Conservation (phyloP, 2,888 invertebrate genomes). For the Heliothis peltigera region DNA sequence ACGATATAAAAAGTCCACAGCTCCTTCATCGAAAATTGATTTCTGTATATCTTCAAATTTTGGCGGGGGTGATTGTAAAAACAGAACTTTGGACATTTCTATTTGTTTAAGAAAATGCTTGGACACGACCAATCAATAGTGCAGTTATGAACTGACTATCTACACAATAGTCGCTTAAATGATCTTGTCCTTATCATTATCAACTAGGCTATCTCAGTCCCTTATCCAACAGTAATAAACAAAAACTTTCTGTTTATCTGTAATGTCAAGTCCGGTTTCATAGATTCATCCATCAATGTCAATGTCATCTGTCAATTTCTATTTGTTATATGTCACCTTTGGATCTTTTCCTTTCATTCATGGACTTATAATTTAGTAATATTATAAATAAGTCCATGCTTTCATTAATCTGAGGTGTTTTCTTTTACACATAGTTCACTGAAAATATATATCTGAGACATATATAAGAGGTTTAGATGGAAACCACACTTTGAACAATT, state of each 20-base stretch:
- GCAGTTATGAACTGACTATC: constrained; percentile 1
- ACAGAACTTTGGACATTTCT: constrained; percentile 74
- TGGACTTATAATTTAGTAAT: too few relatives aligned
- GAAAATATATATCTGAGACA: too few relatives aligned
- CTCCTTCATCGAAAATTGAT: constrained; percentile 88
- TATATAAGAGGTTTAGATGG: too few relatives aligned
- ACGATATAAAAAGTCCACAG: constrained; percentile 88
- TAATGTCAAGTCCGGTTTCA: too few relatives aligned
- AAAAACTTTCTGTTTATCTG: background rate
- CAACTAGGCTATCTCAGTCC: background rate
- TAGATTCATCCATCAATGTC: too few relatives aligned
- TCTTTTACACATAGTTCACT: too few relatives aligned
- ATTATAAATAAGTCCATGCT: too few relatives aligned
- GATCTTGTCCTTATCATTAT: constrained; percentile 39
- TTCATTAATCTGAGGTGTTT: too few relatives aligned
- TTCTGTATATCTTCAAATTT: constrained; percentile 89
- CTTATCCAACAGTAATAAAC: background rate
- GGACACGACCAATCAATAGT: constrained; percentile 16
- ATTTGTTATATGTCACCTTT: too few relatives aligned
- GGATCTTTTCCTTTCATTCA: too few relatives aligned
- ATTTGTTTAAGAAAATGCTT: background rate
- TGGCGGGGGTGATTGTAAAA: constrained; percentile 86
- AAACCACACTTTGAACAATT: too few relatives aligned
- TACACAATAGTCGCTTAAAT: constrained; percentile 7
- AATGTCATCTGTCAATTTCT: background rate